These are phyloP conservation scores for Lordiphosa andalusiaca DNA, from an alignment of 2,888 invertebrate species.

Conservation along the genomic window DNA sequence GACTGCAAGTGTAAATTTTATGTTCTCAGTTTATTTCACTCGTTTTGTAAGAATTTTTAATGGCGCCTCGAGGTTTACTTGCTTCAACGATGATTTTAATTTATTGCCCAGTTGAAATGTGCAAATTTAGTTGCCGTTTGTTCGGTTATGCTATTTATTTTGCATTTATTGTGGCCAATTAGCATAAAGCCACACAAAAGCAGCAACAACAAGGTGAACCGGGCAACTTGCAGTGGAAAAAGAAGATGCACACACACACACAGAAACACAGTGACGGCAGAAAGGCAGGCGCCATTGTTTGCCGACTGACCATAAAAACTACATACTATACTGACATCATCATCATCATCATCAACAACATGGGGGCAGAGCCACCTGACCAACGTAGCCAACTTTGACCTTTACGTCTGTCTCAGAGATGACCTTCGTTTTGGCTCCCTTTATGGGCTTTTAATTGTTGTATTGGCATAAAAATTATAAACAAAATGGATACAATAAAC, in stretches of 20 bases:
- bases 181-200: conserved; percentile 39
- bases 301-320: conserved; percentile 29
- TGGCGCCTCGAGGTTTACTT: conserved; percentile 30
- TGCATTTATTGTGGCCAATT: conserved; percentile 61
- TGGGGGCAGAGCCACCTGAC: conserved; percentile 18
- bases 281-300: conserved; percentile 46
- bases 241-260: conserved; percentile 27
- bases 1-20: conserved; percentile 20
- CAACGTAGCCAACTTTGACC: conserved; percentile 47
- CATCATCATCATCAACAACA: conserved; percentile 5
- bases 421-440: conserved; percentile 53
- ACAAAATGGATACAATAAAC: neutral
- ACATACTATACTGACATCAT: conserved; percentile 30
- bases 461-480: conserved; percentile 7
- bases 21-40: conserved; percentile 12
- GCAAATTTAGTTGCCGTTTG: conserved; percentile 47
- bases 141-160: conserved; percentile 41
- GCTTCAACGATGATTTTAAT: conserved; percentile 44
- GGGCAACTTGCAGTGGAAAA: conserved; percentile 29
- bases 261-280: too few species aligned
- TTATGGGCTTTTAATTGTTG: conserved; percentile 50
- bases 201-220: conserved; percentile 28
- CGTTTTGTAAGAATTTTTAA: conserved; percentile 20
- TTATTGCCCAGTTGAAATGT: conserved; percentile 59
- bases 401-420: conserved; percentile 38